phyloP scores from a whole-genome alignment of 2,797 vertebrate genomes.

The Lates japonicus region DNA sequence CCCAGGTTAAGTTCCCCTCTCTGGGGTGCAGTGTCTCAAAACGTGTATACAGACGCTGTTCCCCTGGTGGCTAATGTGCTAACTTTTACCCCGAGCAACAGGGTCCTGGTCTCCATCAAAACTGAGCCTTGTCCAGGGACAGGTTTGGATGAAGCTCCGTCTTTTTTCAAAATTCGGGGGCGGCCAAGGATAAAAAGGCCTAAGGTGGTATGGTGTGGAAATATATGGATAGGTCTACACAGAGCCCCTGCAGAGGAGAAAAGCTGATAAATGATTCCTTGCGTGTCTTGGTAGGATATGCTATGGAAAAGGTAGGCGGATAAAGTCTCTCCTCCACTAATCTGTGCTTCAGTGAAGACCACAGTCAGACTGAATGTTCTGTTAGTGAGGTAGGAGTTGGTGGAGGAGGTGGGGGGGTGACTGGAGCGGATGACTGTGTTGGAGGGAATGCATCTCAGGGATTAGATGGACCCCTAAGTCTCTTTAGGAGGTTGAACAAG shows the following conservation, averaged over 20 bases:
- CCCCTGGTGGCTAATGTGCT: conserved; percentile 65
- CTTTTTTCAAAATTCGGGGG: conserved; percentile 54
- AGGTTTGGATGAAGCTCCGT: conserved; percentile 53
- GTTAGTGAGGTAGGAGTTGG: conserved; percentile 9
- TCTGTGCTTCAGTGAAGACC: conserved; percentile 55
- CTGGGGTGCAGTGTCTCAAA: conserved; percentile 68
- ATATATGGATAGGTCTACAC: conserved; percentile 50
- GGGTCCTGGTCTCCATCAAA: conserved; percentile 72
- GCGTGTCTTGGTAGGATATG: conserved; percentile 56
- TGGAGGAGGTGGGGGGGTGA: neutral
- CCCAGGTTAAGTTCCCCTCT: conserved; percentile 67
- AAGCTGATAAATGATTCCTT: conserved; percentile 59
- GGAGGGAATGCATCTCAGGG: conserved; percentile 50
- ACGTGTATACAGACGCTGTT: conserved; percentile 55
- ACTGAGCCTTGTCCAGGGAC: conserved; percentile 66
- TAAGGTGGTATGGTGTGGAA: conserved; percentile 58
- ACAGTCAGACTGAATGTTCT: conserved; percentile 56
- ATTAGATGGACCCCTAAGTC: conserved; percentile 60
- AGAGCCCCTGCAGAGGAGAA: conserved; percentile 43
- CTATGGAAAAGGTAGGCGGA: conserved; percentile 63
- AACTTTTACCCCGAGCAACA: conserved; percentile 62
- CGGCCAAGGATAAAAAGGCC: conserved; percentile 65
- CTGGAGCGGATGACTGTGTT: conserved; percentile 48
- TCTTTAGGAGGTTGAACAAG: conserved; percentile 58
- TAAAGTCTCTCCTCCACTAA: conserved; percentile 56